These are phyloP conservation scores for Ceratina calcarata DNA, from an alignment of 1,140 invertebrate species.

Conservation along the genomic window DNA sequence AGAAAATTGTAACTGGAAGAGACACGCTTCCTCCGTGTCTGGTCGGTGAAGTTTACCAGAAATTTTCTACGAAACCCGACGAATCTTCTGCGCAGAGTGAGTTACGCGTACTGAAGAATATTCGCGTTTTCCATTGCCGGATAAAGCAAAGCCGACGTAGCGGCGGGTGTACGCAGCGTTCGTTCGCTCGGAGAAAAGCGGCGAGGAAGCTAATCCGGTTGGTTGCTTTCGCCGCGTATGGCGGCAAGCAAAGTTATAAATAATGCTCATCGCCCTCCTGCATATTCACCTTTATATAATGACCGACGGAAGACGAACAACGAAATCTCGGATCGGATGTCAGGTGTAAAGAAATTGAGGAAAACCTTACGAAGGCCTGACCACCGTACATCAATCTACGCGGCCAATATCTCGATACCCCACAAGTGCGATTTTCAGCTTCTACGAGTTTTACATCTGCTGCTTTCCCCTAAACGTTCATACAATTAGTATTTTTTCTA, in stretches of 20 bases:
- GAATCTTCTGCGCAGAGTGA: neutral
- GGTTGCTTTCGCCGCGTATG: conserved; percentile 47
- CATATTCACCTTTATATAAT: conserved; percentile 47
- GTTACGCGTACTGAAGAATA: neutral
- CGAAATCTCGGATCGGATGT: conserved; percentile 48
- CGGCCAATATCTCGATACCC: conserved; percentile 11
- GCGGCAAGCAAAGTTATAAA: conserved; percentile 52
- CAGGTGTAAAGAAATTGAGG: conserved; percentile 14
- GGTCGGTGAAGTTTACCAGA: neutral
- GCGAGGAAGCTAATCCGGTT: conserved; percentile 43
- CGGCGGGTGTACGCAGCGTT: neutral
- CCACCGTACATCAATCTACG: neutral
- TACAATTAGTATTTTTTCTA: neutral
- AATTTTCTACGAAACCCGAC: too few relatives aligned
- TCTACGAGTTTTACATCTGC: neutral
- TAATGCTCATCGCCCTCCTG: conserved; percentile 51
- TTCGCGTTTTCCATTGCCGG: neutral
- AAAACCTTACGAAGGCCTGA: conserved; percentile 19
- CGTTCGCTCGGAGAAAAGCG: conserved; percentile 23
- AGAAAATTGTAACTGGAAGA: neutral
- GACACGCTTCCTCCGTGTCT: neutral
- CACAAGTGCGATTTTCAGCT: conserved; percentile 15
- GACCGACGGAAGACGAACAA: conserved; percentile 29
- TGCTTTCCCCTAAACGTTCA: neutral
- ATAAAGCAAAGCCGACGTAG: too few relatives aligned